Base-by-base conservation (phyloP, 2,113 vertebrate genomes). In the Sebastes schlegelii region DNA sequence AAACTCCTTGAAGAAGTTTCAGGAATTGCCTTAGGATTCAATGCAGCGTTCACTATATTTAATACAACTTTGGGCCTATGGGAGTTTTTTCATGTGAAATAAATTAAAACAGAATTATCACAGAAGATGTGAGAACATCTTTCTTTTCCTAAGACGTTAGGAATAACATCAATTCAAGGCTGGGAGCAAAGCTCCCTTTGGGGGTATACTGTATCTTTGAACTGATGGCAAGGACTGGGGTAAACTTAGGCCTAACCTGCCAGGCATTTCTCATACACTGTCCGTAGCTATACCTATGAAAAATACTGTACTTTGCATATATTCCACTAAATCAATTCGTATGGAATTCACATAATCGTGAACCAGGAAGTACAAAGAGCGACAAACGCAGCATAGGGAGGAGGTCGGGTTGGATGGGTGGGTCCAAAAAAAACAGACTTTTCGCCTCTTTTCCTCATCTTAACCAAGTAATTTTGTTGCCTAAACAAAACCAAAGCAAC, bases 1-100 rank as follows among this genome's bases (percentile, higher is more conserved):
- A 57, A 79, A 58, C 23, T n/a, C 63, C 51, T 66, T n/a, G 21
- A 61, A 51, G n/a, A 52, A 67, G 49, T 75, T 52, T 68, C 9
- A 62, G 71, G 46, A 77, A 72, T 61, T 54, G 66, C 83, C 72
- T 14, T 14, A 10, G 64, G 80, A 65, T 55, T 57, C 40, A 19
- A 14, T 16, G 8, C 72, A 60, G 61, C 19, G 17, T 70, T 79
- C n/a, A 43, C 48, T 68, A n/a, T 8, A 49, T 8, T 62, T 45
- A 63, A 74, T 79, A 46, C 79, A 77, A 76, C 26, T 60, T 63
- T 34, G 42, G 62, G 19, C 57, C 17, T n/a, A 2, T 48, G 16
- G 57, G 57, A 62, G 23, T 77, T 78, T 54, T 17, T 65, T 46
- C 1, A 74, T 66, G 67, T 6, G 1, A 42, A 42, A 63, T 23